Percentiles rank a stretch among this genome's conserved stretches.
These are phyloP conservation scores for Drosophila paramelanica DNA, from an alignment of 2,888 invertebrate genomes.

Conservation along the genomic window DNA sequence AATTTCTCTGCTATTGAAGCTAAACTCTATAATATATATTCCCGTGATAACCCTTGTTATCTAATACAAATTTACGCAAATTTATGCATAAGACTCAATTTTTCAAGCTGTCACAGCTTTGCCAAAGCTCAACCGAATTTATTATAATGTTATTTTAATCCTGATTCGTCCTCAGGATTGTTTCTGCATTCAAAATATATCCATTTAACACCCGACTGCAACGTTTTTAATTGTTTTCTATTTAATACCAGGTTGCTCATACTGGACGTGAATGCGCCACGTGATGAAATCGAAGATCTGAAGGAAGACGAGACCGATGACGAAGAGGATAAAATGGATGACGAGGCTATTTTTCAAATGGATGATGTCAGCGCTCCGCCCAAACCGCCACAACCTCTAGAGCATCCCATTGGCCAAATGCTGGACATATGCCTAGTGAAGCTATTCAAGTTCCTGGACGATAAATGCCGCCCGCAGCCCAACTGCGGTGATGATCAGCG, in stretches of 20 bases:
- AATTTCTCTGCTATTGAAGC: too few relatives aligned
- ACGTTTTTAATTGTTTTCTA: neutral
- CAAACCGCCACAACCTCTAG: slow-evolving; percentile 78
- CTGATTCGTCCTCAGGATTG: too few relatives aligned
- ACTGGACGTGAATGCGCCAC: slow-evolving; percentile 89
- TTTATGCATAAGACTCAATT: too few relatives aligned
- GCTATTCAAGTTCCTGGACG: slow-evolving; percentile 88
- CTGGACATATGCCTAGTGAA: slow-evolving; percentile 92
- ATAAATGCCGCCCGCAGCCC: slow-evolving; percentile 56
- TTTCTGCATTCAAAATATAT: too few relatives aligned
- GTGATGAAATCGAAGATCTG: slow-evolving; percentile 87
- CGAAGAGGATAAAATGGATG: slow-evolving; percentile 75
- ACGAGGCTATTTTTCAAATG: slow-evolving; percentile 82
- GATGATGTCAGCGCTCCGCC: slow-evolving; percentile 56
- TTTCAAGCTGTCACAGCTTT: too few relatives aligned
- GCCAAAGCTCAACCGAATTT: too few relatives aligned
- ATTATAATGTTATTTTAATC: too few relatives aligned
- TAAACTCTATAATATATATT: too few relatives aligned
- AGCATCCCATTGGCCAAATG: slow-evolving; percentile 87
- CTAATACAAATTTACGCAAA: too few relatives aligned
- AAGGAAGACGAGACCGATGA: slow-evolving; percentile 85
- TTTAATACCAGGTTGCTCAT: slow-evolving; percentile 87
- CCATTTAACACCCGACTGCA: too few relatives aligned
- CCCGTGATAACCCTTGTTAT: too few relatives aligned
- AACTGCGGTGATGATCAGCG: slow-evolving; percentile 80